Conservation (phyloP, 2,888 invertebrate species). For the Loripinus fragilis region DNA sequence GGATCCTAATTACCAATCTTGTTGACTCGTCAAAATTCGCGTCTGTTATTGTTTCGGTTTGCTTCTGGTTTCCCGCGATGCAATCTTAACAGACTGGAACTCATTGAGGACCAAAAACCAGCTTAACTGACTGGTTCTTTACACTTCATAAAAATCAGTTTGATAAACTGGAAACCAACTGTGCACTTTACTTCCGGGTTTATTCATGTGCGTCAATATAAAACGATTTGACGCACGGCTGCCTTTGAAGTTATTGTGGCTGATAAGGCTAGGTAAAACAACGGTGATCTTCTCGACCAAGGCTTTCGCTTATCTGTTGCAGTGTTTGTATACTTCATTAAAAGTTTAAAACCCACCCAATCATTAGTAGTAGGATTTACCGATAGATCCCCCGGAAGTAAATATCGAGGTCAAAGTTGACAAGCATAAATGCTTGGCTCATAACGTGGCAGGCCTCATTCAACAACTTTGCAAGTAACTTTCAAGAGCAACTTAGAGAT, state of each 20-base stretch:
- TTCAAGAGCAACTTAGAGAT: not conserved
- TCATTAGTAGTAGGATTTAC: too few relatives aligned
- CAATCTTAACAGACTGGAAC: too few relatives aligned
- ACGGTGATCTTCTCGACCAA: not conserved
- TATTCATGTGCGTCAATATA: not conserved
- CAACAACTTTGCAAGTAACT: not conserved
- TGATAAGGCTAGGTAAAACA: not conserved
- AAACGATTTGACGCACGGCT: not conserved
- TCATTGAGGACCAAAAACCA: too few relatives aligned
- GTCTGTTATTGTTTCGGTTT: too few relatives aligned
- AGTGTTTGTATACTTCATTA: not conserved
- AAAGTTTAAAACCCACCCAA: too few relatives aligned
- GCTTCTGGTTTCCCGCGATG: too few relatives aligned
- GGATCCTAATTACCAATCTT: too few relatives aligned
- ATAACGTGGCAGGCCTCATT: not conserved
- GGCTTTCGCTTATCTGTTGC: not conserved
- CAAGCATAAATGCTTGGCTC: not conserved
- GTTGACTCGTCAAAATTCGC: too few relatives aligned
- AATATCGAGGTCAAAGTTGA: slow-evolving; percentile 9
- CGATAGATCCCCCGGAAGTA: not conserved
- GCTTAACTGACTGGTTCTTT: too few relatives aligned
- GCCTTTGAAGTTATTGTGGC: not conserved
- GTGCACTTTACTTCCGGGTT: not conserved
- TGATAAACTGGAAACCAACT: too few relatives aligned
- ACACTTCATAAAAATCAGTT: too few relatives aligned